Evolutionary conservation across 2,797 vertebrate genomes (phyloP).

Genomic region (Trachops cirrhosus): DNA sequence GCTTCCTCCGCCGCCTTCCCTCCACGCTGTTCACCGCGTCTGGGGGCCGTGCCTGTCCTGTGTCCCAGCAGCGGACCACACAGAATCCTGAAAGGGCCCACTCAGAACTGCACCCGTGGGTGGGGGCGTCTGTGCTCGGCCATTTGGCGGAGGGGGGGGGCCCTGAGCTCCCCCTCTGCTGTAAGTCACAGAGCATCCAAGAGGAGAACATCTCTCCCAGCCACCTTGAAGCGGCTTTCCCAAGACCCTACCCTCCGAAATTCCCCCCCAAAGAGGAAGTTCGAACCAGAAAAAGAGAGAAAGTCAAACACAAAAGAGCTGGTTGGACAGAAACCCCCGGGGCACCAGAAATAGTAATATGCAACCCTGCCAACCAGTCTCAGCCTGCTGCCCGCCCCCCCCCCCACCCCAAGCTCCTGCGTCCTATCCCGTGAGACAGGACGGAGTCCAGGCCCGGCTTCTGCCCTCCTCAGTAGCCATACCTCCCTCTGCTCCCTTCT

Average conservation of each 20-base stretch:
- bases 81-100: background rate
- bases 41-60: background rate
- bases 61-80: background rate
- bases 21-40: background rate
- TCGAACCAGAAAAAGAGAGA: background rate
- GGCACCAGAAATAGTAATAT: background rate
- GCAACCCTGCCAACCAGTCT: background rate
- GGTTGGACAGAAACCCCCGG: background rate
- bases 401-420: accelerated
- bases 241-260: background rate
- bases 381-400: accelerated
- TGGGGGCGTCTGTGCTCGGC: background rate
- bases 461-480: background rate
- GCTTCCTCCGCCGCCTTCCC: background rate
- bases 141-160: accelerated
- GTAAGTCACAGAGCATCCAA: background rate
- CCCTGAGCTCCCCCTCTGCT: background rate
- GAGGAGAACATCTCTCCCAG: background rate
- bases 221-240: background rate
- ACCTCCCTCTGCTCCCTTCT: accelerated
- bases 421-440: accelerated
- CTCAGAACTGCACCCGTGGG: accelerated
- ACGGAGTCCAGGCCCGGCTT: accelerated
- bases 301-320: background rate
- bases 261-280: conserved; percentile 22